Conservation (phyloP, 2,888 invertebrate genomes). For the Rhagonycha lutea region DNA sequence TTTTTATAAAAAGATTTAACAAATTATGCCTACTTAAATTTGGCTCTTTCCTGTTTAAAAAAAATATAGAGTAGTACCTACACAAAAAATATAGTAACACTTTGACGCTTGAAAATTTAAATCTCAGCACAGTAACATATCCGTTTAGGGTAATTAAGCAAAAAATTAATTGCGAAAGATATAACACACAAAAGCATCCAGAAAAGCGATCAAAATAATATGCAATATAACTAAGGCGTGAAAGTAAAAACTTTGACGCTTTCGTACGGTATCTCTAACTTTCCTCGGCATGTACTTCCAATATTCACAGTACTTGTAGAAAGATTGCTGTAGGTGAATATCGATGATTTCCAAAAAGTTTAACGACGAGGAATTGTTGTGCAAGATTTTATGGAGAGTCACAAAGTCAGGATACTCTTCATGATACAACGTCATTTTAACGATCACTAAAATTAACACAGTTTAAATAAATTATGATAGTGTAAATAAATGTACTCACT, state of each 20-base stretch:
- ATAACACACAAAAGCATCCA: background rate
- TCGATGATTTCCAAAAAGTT: background rate
- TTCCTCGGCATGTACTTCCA: background rate
- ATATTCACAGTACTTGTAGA: background rate
- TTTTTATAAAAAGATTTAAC: slow-evolving; percentile 25
- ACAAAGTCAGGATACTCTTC: background rate
- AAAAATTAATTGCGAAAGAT: background rate
- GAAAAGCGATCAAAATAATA: background rate
- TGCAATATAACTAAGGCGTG: background rate
- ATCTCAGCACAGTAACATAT: background rate
- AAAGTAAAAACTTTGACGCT: background rate
- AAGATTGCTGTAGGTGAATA: background rate
- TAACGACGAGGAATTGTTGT: background rate
- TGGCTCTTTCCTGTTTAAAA: background rate
- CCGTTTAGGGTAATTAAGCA: background rate
- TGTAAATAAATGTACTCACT: background rate
- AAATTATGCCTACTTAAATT: slow-evolving; percentile 5
- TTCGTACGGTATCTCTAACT: background rate
- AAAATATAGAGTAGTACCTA: background rate
- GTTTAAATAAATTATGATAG: background rate
- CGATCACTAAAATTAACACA: background rate
- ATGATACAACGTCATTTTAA: background rate
- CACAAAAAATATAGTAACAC: background rate
- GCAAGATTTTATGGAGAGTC: background rate
- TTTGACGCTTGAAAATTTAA: background rate